Base-by-base conservation (phyloP, 2,888 invertebrate genomes). In the Strigamia crassipes region DNA sequence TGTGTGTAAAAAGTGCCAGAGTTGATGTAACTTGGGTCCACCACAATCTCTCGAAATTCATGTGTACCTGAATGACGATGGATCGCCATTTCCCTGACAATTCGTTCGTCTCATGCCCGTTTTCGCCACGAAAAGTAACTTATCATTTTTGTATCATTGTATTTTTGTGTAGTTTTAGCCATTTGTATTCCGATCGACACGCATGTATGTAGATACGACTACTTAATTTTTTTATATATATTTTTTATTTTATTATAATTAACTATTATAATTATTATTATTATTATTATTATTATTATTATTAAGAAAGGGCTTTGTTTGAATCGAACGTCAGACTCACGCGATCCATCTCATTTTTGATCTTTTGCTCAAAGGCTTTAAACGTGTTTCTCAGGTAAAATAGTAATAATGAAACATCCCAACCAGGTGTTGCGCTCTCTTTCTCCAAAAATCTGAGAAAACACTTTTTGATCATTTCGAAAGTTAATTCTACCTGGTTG, bases 301-400 rank as follows among this genome's bases (percentile, higher is more conserved):
- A 27, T 66, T 15, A 73, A 31, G 12, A 66, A 73, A 73, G 73
- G 73, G 73, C 73, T 27, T 27, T 73, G 73, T 73, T 27, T 27
- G 31, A 73, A 73, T 46, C 27, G 34, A 27, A 51, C 42, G 56
- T 80, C 80, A 51, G 80, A 46, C 21, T 80, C 42, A 27, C 51
- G 42, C 66, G 81, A 81, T 81, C 81, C 66, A 81, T 66, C 81
- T 61, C 81, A 73, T 73, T 73, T 66, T 31, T 56, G 56, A 81
- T 81, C 15, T 61, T 81, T 81, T 81, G 61, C 66, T 66, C 66
- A 61, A 79, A 66, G 81, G 81, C 81, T 81, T 81, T 66, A 81
- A 61, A 27, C 51, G 81, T 81, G 81, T 61, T 81, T 61, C 81
- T 81, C 81, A 81, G 81, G 81, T 81, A 81, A 66, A 78, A 42